phyloP scores from a whole-genome alignment of 2,888 invertebrate species.

The Ormyrus thymus region DNA sequence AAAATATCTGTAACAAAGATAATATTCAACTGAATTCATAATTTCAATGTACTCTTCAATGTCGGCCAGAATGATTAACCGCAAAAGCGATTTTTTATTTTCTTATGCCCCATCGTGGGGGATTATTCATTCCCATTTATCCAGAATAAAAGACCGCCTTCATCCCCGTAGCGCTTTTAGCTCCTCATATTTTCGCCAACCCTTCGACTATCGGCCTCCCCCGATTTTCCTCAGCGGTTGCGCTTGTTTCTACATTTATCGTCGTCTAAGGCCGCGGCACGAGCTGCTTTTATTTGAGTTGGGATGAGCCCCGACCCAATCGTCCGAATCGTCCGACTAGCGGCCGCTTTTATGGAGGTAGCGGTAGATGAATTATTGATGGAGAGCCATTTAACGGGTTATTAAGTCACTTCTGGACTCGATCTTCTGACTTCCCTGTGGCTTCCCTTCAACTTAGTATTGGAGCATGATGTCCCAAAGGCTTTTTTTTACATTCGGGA shows the following conservation, averaged over 20 bases:
- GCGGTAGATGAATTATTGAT: conserved; percentile 55
- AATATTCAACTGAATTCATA: too few species aligned
- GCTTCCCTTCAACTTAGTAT: background rate
- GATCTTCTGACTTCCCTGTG: background rate
- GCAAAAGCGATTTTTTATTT: too few species aligned
- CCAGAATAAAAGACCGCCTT: background rate
- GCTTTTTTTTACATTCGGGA: background rate
- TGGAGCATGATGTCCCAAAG: too few species aligned
- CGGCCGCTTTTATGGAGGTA: conserved; percentile 45
- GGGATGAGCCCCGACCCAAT: conserved; percentile 38
- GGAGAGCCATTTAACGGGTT: conserved; percentile 56
- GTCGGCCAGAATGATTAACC: too few species aligned
- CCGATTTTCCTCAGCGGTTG: conserved; percentile 5
- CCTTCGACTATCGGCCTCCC: too few species aligned
- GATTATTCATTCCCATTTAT: too few species aligned
- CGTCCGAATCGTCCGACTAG: conserved; percentile 12
- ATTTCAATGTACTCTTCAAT: too few species aligned
- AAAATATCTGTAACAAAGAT: too few species aligned
- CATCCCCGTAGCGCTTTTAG: conserved; percentile 11
- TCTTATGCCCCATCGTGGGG: too few species aligned
- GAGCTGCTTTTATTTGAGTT: conserved; percentile 49
- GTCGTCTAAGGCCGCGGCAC: conserved; percentile 36
- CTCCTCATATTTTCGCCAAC: conserved; percentile 29
- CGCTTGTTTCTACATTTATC: conserved; percentile 51
- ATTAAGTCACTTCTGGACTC: conserved; percentile 55